Evolutionary conservation across 2,113 vertebrate genomes (phyloP), one percentile per base, ranked within the genome.

Genomic region (Gymnarchus niloticus): DNA sequence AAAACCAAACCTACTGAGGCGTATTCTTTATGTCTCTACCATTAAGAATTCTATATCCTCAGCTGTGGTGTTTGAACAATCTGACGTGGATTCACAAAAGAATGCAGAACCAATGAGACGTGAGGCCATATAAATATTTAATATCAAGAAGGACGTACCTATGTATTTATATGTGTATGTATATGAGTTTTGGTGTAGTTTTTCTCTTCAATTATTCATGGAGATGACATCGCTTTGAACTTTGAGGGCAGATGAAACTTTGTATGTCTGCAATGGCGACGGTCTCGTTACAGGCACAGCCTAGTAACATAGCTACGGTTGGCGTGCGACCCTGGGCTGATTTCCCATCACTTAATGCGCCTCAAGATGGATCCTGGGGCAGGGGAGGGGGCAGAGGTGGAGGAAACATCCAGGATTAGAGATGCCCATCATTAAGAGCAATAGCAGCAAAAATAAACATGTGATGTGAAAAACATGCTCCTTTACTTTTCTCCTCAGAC

Each of bases 191-290:
- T 90, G 85, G 88, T 56, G 76, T 54, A n/a, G 65, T 37, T 83
- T 91, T 87, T 89, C 87, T 89, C 85, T 81, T 91, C 65, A 87
- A 86, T 91, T 91, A 87, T 89, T 89, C 85, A 86, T 65, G 84
- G 56, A 84, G 25, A 54, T 82, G 80, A 82, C 80, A 52, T 17
- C 48, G 51, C 48, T 82, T 82, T 82, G 80, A 82, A 82, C 51
- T 51, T 1, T 17, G 23, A 54, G 28, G n/a, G 51, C 48, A 23
- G 28, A 54, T 54, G 80, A 51, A 28, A 49, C 56, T 23, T 37
- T 59, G 52, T 17, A 65, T 9, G 28, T 28, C 23, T 65, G 8
- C 19, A 1, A 73, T 14, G 33, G 80, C 0, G 23, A 37, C 44
- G 5, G 57, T 82, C 28, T 56, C 46, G 46, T 83, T 52, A 33